phyloP scores from a whole-genome alignment of 2,113 vertebrate species.

The Halcyon senegalensis region DNA sequence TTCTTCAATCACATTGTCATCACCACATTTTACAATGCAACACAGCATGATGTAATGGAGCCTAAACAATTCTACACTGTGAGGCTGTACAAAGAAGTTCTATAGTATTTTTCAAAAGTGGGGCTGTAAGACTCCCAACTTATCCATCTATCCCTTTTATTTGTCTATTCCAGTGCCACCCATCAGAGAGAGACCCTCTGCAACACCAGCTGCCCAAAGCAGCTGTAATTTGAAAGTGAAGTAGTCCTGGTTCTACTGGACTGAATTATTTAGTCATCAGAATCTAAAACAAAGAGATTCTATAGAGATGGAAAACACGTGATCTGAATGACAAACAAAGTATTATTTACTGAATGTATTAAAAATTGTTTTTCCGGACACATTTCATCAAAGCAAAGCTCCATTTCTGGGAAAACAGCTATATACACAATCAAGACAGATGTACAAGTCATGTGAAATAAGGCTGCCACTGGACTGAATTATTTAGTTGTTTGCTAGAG shows the following conservation, averaged over 20 bases:
- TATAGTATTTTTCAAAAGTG: neutral
- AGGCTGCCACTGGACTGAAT: slow-evolving; percentile 54
- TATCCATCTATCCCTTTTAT: neutral
- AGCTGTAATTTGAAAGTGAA: slow-evolving; percentile 46
- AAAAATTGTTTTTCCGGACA: slow-evolving; percentile 62
- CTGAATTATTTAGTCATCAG: slow-evolving; percentile 49
- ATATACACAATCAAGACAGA: slow-evolving; percentile 49
- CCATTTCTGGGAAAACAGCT: slow-evolving; percentile 15
- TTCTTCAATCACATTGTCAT: slow-evolving; percentile 35
- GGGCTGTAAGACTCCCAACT: neutral
- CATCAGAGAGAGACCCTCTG: neutral
- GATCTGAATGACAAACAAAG: slow-evolving; percentile 42
- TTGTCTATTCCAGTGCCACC: neutral
- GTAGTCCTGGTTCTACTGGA: slow-evolving; percentile 4
- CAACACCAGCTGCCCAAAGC: neutral
- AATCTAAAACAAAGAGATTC: slow-evolving; percentile 48
- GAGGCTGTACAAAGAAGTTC: neutral
- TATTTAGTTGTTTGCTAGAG: slow-evolving; percentile 63
- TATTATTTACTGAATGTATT: slow-evolving; percentile 56
- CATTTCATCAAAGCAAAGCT: slow-evolving; percentile 55
- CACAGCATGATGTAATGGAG: slow-evolving; percentile 42
- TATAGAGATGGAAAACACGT: slow-evolving; percentile 21
- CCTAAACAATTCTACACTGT: slow-evolving; percentile 25
- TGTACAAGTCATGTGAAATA: slow-evolving; percentile 56
- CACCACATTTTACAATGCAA: slow-evolving; percentile 57